Evolutionary conservation across 2,797 vertebrate genomes (phyloP), one percentile per base, ranked within the genome.

Genomic region (Nannoperca obscura): DNA sequence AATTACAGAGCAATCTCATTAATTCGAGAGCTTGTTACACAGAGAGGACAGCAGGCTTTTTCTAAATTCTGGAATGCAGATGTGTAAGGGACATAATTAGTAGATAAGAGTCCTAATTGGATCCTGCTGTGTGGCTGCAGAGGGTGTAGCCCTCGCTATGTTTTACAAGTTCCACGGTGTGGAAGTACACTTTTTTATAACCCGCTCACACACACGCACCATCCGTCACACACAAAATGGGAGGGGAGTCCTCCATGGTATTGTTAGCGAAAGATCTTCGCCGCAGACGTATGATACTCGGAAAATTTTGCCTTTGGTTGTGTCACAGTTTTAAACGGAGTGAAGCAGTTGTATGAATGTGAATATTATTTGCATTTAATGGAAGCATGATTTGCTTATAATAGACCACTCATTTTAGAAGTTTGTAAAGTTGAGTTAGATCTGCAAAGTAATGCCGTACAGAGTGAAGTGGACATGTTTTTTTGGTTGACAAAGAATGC

Each of bases 1-100:
- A 97, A 97, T 98, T 97, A 96, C 96, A 96, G 95, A 96, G 96
- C 96, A 95, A 96, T 97, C 96, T 97, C 96, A 97, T 98, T 97
- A 96, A 97, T 97, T 97, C 94, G 89, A 94, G 94, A 93, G 95
- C 96, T 96, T 96, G 96, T 97, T 97, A 96, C 94, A 89, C 94
- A 95, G 95, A 96, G 95, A 96, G 86, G 96, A 96, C 95, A 96
- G 91, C 91, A 90, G 92, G 92, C 22, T 92, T 93, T 94, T 85
- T 94, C 95, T 94, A 22, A 67, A 96, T 95, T 95, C 96, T 89
- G 95, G 95, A 96, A 96, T 94, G 95, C 96, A 96, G 95, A 95
- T 96, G 96, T 96, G 95, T 95, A 93, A 93, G 78, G 94, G 96
- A 97, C 96, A 96, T 96, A 96, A 97, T 97, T 93, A 94, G 93